These are phyloP conservation scores for Emydoidea blandingii DNA, from an alignment of 2,797 vertebrate genomes.

Conservation along the genomic window DNA sequence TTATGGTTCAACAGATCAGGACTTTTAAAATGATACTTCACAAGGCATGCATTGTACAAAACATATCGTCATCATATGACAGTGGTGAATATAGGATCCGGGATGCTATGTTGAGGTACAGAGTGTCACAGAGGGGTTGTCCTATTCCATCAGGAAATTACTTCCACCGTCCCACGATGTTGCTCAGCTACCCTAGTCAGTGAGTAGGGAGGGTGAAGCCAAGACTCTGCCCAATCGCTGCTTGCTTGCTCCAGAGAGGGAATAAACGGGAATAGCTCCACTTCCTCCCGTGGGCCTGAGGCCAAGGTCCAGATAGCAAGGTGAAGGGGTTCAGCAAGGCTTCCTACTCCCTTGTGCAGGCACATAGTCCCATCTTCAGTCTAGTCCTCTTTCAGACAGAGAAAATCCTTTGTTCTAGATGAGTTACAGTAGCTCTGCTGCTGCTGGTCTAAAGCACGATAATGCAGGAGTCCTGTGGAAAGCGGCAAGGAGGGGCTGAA, in stretches of 20 bases:
- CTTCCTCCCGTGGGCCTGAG: background rate
- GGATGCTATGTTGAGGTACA: too few relatives aligned
- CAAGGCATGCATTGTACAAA: too few relatives aligned
- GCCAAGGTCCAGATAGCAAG: background rate
- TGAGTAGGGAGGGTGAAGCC: background rate
- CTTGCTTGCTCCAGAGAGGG: background rate
- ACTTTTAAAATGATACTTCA: too few relatives aligned
- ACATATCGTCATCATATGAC: too few relatives aligned
- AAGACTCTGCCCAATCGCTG: background rate
- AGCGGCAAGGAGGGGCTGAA: background rate
- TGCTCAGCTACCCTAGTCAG: background rate
- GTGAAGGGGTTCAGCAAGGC: background rate
- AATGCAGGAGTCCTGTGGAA: background rate
- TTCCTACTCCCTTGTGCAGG: background rate
- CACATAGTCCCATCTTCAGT: background rate
- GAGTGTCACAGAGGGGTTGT: background rate
- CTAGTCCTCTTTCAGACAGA: background rate
- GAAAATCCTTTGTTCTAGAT: conserved; percentile 4
- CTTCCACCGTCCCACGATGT: background rate
- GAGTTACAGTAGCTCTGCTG: rapidly evolving
- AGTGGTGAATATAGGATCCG: too few relatives aligned
- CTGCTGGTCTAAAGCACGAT: background rate
- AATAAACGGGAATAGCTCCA: background rate
- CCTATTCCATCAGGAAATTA: background rate
- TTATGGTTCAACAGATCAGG: too few relatives aligned